Conservation (phyloP, 2,888 invertebrate genomes). For the Branchinecta sandiegonensis region DNA sequence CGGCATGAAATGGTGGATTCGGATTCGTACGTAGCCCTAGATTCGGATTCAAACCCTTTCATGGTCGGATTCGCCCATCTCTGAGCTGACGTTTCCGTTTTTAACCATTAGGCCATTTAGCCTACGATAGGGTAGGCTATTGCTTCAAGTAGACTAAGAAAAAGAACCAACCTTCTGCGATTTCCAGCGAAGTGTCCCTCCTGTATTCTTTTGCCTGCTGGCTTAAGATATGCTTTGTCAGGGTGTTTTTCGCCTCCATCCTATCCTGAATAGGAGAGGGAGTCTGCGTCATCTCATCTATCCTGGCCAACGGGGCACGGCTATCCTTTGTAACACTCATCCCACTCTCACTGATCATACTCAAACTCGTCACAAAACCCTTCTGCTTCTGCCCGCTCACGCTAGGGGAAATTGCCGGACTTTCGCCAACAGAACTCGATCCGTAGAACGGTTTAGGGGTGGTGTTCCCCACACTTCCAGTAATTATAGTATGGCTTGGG, state of each 20-base stretch:
- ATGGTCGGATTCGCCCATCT: no score
- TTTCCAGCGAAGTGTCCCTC: background rate
- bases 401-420: background rate
- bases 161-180: no score
- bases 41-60: no score
- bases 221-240: background rate
- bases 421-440: conserved; percentile 13
- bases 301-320: conserved; percentile 13
- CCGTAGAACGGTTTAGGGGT: conserved; percentile 27
- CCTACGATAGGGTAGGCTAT: no score
- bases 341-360: background rate
- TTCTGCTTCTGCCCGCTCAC: background rate
- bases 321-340: background rate
- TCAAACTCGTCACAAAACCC: conserved; percentile 11
- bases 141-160: no score
- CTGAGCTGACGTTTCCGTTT: no score
- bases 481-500: conserved; percentile 19
- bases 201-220: background rate
- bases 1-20: no score
- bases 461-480: conserved; percentile 26
- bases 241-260: background rate
- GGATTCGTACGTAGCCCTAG: no score
- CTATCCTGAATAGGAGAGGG: conserved; percentile 1
- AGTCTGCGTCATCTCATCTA: conserved; percentile 4
- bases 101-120: no score